A percentile compares a stretch with the other conserved stretches of the same genome.
Conservation (phyloP, 1,140 invertebrate genomes). For the Polypedilum pembai region DNA sequence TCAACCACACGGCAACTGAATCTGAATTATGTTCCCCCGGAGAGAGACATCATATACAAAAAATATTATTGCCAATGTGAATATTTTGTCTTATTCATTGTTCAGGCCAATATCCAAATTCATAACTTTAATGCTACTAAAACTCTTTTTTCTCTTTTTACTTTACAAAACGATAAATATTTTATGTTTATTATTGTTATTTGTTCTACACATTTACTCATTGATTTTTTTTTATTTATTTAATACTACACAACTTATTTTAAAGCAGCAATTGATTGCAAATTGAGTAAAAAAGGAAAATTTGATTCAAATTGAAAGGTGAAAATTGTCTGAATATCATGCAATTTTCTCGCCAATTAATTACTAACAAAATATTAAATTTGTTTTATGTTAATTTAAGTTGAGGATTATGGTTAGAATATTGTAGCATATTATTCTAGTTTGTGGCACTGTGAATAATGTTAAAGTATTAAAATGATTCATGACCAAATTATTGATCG, state of each 20-base stretch:
- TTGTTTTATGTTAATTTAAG: too few relatives aligned
- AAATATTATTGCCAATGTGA: not conserved
- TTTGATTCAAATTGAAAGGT: not conserved
- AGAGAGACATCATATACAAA: constrained; percentile 21
- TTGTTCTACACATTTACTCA: not conserved
- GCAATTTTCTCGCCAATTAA: not conserved
- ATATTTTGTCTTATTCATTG: not conserved
- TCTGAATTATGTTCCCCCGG: constrained; percentile 25
- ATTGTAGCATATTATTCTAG: not conserved
- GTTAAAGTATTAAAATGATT: constrained; percentile 6
- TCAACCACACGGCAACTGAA: not conserved
- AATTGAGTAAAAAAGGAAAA: too few relatives aligned
- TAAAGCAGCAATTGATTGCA: too few relatives aligned
- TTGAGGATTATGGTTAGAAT: too few relatives aligned
- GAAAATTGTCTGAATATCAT: not conserved
- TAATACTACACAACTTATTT: too few relatives aligned
- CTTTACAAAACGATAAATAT: not conserved
- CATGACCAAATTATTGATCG: constrained; percentile 3
- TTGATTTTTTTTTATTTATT: too few relatives aligned
- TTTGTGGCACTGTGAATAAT: not conserved
- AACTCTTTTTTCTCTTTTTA: not conserved
- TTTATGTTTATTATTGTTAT: not conserved
- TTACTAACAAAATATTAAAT: too few relatives aligned
- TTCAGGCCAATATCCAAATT: too few relatives aligned
- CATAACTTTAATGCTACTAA: too few relatives aligned